Evolutionary conservation across 2,888 invertebrate genomes (phyloP).

Genomic region (Frankliniella fusca): DNA sequence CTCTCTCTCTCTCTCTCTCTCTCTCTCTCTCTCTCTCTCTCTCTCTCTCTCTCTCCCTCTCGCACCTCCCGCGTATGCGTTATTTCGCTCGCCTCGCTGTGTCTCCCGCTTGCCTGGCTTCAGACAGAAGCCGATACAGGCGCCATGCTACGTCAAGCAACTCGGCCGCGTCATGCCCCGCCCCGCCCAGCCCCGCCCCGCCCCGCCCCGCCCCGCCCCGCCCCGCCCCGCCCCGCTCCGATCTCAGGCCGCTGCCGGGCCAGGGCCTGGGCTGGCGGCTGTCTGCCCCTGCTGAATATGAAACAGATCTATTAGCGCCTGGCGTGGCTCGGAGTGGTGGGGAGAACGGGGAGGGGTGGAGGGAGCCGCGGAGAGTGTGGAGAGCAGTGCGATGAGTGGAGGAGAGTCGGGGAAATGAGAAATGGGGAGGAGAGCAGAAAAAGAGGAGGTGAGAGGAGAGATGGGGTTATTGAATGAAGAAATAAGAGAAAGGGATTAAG

Average conservation of each 20-base stretch:
- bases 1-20: background rate
- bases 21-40: background rate
- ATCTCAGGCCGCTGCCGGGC: no score
- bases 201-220: no score
- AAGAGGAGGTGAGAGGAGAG: background rate
- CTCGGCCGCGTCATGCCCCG: background rate
- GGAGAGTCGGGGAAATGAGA: background rate
- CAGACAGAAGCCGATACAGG: no score
- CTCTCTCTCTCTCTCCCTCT: background rate
- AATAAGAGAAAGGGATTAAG: background rate
- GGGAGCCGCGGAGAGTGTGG: background rate
- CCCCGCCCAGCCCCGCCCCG: no score
- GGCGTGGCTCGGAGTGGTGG: background rate
- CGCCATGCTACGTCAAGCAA: no score
- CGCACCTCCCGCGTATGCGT: background rate
- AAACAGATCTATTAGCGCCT: slow-evolving; percentile 22
- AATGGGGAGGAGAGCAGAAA: background rate
- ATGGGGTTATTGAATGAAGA: background rate
- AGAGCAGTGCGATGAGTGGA: background rate
- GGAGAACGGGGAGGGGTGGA: background rate
- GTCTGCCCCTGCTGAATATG: slow-evolving; percentile 8
- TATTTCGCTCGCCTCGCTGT: no score
- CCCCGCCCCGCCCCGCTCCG: background rate
- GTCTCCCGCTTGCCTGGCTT: no score
- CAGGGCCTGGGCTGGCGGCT: no score